Evolutionary conservation across 2,113 vertebrate species (phyloP).

Genomic region (Marcusenius ussheri): DNA sequence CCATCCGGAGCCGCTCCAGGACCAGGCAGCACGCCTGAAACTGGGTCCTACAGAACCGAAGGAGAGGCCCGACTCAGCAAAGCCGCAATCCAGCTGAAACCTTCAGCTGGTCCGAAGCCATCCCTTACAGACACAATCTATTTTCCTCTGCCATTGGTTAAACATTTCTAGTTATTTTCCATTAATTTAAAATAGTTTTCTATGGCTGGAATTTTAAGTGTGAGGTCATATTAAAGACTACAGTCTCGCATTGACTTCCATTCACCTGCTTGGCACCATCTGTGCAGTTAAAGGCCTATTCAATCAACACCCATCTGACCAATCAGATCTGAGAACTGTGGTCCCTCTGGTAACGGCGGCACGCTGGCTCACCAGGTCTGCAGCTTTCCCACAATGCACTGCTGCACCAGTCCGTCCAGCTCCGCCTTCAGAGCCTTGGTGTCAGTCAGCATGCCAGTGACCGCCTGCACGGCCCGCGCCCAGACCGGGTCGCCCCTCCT

Average conservation of each 20-base stretch:
- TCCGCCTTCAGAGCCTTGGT: conserved; percentile 59
- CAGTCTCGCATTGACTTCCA: not conserved
- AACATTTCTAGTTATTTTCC: not conserved
- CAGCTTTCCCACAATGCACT: conserved; percentile 59
- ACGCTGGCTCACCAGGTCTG: conserved; percentile 73
- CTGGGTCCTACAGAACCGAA: conserved; percentile 65
- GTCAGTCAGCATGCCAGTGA: conserved; percentile 54
- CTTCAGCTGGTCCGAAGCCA: not conserved
- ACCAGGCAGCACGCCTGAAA: conserved; percentile 69
- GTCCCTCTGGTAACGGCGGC: not conserved
- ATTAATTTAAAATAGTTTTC: not conserved
- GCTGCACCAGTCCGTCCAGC: conserved; percentile 60
- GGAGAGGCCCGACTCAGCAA: not conserved
- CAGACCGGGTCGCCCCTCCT: conserved; percentile 66
- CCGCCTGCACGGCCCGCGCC: conserved; percentile 50
- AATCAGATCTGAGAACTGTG: not conserved
- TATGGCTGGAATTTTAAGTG: not conserved
- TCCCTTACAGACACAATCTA: not conserved
- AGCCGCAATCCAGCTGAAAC: not conserved
- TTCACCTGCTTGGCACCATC: not conserved
- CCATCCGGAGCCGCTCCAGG: conserved; percentile 60
- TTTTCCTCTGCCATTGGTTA: not conserved
- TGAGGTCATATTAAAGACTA: not conserved
- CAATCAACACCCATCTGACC: not conserved
- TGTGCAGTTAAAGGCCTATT: not conserved